Base-by-base conservation (phyloP, 1,140 invertebrate species). In the Phthorimaea operculella region DNA sequence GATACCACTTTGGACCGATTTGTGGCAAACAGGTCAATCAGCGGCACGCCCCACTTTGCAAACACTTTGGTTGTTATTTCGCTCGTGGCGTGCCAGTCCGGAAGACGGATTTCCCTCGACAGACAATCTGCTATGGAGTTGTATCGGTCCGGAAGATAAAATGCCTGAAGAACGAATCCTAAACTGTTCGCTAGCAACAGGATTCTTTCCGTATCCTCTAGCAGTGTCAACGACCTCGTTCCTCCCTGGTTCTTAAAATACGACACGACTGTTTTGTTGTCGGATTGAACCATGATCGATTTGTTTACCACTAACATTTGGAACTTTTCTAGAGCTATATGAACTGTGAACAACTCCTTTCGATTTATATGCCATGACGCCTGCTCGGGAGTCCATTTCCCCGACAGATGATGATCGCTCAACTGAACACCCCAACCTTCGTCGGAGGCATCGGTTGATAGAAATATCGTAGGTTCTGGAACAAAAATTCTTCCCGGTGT, bases 71-170 rank as follows among this genome's bases (percentile, higher is more conserved):
- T 21, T 44, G 60, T 70, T n/a, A 61, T 55, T 16, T 15, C 11
- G 36, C 59, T 52, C 18, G 61, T 39, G 0, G 70, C 50, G 33
- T 72, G 68, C 67, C 68, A 72, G 17, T 74, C 69, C 34, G 68
- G 61, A 1, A 63, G 60, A 1, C 3, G 5, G 36, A 15, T 53
- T 59, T 1, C 3, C 5, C 48, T 15, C 52, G 68, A 75, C 14
- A 71, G 54, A 8, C 65, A 33, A 51, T 75, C 53, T n/a, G 60
- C 55, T 34, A 45, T 34, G 3, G 14, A 12, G 36, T 62, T 62
- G 60, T 36, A 62, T 33, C 18, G 17, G 1, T 56, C 60, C 1
- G 60, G 60, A 4, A 66, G 8, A 47, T 54, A 54, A 10, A 33
- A 47, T 7, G 52, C 16, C 33, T 47, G 14, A 9, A 54, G 4